These are phyloP conservation scores for Cecropterus lyciades DNA, from an alignment of 1,140 invertebrate genomes.

Conservation along the genomic window DNA sequence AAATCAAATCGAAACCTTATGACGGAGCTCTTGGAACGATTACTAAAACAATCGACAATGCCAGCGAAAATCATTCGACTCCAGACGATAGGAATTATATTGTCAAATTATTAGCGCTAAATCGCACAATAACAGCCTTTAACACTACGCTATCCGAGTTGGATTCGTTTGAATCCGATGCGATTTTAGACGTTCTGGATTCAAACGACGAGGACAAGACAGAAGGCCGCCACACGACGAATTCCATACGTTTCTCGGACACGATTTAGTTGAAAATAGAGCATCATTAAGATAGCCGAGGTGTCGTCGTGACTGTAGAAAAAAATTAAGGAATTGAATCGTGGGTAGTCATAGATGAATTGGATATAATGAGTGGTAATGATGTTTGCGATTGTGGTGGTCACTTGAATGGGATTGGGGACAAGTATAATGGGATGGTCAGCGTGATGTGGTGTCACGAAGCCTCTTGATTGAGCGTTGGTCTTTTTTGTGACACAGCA, in stretches of 20 bases:
- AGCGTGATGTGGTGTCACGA: slow-evolving; percentile 42
- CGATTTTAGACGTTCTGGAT: slow-evolving; percentile 43
- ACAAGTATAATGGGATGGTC: slow-evolving; percentile 26
- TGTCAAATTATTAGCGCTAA: slow-evolving; percentile 47
- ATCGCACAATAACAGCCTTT: slow-evolving; percentile 36
- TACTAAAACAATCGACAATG: slow-evolving; percentile 27
- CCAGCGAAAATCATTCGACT: slow-evolving; percentile 36
- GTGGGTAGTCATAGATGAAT: slow-evolving; percentile 66
- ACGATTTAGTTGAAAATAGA: slow-evolving; percentile 70
- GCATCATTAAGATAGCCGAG: slow-evolving; percentile 69
- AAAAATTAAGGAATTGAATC: slow-evolving; percentile 59
- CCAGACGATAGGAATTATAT: slow-evolving; percentile 52
- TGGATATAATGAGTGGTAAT: slow-evolving; percentile 72
- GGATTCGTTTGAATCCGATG: slow-evolving; percentile 37
- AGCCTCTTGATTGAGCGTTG: slow-evolving; percentile 39
- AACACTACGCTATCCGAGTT: slow-evolving; percentile 35
- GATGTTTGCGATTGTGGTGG: slow-evolving; percentile 55
- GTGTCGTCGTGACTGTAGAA: slow-evolving; percentile 59
- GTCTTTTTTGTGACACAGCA: slow-evolving; percentile 23
- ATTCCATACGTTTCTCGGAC: slow-evolving; percentile 61
- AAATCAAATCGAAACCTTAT: slow-evolving; percentile 37
- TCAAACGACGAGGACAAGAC: slow-evolving; percentile 48
- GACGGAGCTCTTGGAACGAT: slow-evolving; percentile 14
- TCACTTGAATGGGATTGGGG: slow-evolving; percentile 40
- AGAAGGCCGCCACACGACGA: slow-evolving; percentile 62